These are phyloP conservation scores for Tachypleus tridentatus DNA, from an alignment of 1,140 invertebrate species.

Conservation along the genomic window DNA sequence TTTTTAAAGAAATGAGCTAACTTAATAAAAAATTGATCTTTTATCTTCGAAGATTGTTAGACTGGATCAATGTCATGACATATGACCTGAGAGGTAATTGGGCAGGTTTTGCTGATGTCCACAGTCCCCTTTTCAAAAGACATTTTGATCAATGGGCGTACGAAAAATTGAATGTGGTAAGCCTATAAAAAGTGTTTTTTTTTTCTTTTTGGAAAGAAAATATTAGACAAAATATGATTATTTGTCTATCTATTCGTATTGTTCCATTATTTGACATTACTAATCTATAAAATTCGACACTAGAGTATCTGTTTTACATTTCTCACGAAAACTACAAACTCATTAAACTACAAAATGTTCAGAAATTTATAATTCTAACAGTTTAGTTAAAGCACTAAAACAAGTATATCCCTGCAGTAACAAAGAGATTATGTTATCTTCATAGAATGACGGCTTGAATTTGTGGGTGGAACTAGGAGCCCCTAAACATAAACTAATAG, in stretches of 20 bases:
- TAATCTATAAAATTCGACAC: too few relatives aligned
- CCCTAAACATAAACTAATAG: conserved; percentile 69
- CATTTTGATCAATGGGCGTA: conserved; percentile 71
- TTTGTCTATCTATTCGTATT: background rate
- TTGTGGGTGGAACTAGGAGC: conserved; percentile 78
- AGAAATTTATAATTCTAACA: too few relatives aligned
- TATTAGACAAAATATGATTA: background rate
- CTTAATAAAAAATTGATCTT: background rate
- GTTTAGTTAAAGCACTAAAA: conserved; percentile 4
- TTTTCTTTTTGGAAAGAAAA: background rate
- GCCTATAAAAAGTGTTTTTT: conserved; percentile 28
- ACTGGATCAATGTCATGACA: conserved; percentile 77
- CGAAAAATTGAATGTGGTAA: conserved; percentile 72
- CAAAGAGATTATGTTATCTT: conserved; percentile 4
- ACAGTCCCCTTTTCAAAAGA: conserved; percentile 67
- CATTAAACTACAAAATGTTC: too few relatives aligned
- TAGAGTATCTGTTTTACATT: too few relatives aligned
- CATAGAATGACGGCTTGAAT: conserved; percentile 64
- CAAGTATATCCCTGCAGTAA: background rate
- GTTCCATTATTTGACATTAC: too few relatives aligned
- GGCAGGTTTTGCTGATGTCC: conserved; percentile 76
- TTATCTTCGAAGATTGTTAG: conserved; percentile 35
- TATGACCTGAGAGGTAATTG: conserved; percentile 86
- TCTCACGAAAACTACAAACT: too few relatives aligned
- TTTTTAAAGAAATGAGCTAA: background rate